Evolutionary conservation across 2,797 vertebrate genomes (phyloP).

Genomic region (Danio tinwini): DNA sequence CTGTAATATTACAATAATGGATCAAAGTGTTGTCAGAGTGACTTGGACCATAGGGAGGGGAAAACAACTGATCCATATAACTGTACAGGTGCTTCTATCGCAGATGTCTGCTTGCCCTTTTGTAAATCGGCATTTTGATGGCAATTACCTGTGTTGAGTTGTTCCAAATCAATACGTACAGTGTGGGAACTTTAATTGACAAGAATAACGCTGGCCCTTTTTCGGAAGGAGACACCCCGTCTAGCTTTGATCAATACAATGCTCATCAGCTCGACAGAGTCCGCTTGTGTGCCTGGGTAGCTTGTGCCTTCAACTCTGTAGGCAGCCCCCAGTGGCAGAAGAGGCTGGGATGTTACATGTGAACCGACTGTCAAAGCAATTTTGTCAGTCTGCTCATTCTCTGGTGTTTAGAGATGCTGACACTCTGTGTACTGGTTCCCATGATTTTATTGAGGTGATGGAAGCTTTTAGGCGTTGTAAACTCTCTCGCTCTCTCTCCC

Average conservation of each 20-base stretch:
- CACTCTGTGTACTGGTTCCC: conserved; percentile 73
- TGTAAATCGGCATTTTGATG: conserved; percentile 84
- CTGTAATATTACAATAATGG: conserved; percentile 34
- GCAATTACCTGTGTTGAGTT: conserved; percentile 80
- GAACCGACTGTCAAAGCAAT: conserved; percentile 86
- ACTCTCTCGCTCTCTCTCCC: not conserved
- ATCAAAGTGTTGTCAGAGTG: conserved; percentile 57
- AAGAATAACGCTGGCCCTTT: conserved; percentile 76
- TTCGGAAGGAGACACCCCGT: conserved; percentile 76
- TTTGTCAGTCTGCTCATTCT: conserved; percentile 80
- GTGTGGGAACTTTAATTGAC: conserved; percentile 79
- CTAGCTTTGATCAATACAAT: conserved; percentile 82
- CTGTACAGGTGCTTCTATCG: conserved; percentile 61
- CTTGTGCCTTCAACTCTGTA: conserved; percentile 80
- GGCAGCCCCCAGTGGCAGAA: conserved; percentile 77
- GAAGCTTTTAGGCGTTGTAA: conserved; percentile 76
- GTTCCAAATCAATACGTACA: conserved; percentile 85
- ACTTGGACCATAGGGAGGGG: conserved; percentile 37
- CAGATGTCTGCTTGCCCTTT: conserved; percentile 69
- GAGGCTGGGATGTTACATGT: conserved; percentile 85
- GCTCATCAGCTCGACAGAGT: conserved; percentile 69
- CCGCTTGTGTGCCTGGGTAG: conserved; percentile 71
- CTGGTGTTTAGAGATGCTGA: conserved; percentile 81
- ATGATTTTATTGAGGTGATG: conserved; percentile 78
- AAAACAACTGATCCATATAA: conserved; percentile 70